A percentile compares a stretch with the other conserved stretches of the same genome.
These are phyloP conservation scores for Orchesella flavescens DNA, from an alignment of 2,888 invertebrate species.

Conservation along the genomic window DNA sequence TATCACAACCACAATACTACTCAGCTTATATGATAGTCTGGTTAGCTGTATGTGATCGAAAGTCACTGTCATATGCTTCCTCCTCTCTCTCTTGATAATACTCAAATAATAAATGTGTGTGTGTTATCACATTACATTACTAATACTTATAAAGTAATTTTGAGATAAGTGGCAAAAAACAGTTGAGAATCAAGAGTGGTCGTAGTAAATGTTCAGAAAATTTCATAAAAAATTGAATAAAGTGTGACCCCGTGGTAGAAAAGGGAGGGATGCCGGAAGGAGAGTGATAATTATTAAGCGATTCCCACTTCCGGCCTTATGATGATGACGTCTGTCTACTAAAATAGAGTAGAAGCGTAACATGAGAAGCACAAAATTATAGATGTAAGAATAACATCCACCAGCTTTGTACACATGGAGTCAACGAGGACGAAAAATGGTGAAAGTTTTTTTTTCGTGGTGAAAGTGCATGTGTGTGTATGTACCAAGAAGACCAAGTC, in stretches of 20 bases:
- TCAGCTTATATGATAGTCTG: no score
- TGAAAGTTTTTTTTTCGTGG: constrained; percentile 18
- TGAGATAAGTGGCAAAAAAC: no score
- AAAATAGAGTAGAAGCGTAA: constrained; percentile 21
- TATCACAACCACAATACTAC: no score
- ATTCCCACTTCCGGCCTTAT: constrained; percentile 54
- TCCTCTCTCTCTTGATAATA: background rate
- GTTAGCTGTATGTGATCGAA: no score
- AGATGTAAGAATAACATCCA: background rate
- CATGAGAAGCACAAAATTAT: constrained; percentile 8
- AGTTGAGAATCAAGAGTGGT: background rate
- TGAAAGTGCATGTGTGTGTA: constrained; percentile 36
- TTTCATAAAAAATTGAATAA: background rate
- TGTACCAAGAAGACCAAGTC: constrained; percentile 7
- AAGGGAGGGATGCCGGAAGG: constrained; percentile 45
- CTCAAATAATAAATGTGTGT: background rate
- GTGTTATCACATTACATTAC: no score
- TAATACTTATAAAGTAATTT: no score
- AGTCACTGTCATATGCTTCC: no score
- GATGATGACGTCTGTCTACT: background rate
- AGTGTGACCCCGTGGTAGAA: background rate
- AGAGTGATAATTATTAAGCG: constrained; percentile 52
- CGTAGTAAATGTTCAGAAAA: background rate
- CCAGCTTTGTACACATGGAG: no score
- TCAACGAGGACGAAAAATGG: constrained; percentile 20